Evolutionary conservation across 2,888 invertebrate species (phyloP), one percentile per base, ranked within the genome.

Genomic region (Eilema griseolum): DNA sequence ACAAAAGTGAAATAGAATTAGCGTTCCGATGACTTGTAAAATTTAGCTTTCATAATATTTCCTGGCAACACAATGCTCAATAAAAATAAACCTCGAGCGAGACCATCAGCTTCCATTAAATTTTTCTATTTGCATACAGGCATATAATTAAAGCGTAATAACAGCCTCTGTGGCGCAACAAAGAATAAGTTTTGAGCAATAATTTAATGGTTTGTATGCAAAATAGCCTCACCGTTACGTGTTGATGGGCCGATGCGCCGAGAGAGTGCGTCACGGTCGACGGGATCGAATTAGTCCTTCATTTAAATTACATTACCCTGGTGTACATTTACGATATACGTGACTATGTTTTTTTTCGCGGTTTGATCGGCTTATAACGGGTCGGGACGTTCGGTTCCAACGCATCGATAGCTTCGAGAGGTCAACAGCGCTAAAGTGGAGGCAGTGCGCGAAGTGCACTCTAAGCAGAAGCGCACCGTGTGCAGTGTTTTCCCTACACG

Each of bases 191-290:
- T 95, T 95, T 94, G 90, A 94, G 94, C 93, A 95, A 94, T 95
- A 94, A 95, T 94, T 93, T 94, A 94, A 95, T 95, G 94, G 94
- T 92, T 92, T 93, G 93, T 95, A 95, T 95, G 95, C 94, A 95
- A 95, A 95, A 95, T 93, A 94, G 93, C 89, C 87, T 84, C 89
- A 90, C 94, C 93, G 95, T 94, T 95, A 94, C 92, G 91, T 93
- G 94, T 91, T 93, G 94, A 94, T 94, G 93, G 91, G 90, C 92
- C 90, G 91, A 87, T 92, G 93, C 91, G 89, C 88, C 86, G 90
- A 89, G 90, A 91, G 92, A 92, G 91, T 86, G 86, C 93, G 94
- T 95, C 94, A 94, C 93, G 95, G 90, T 94, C 91, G 89, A 89
- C 86, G 93, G 89, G 92, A 93, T 86, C 86, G 90, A 93, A 94